A percentile compares a stretch with the other conserved stretches of the same genome.
Conservation (phyloP, 2,113 vertebrate species). For the Cricetomys ansorgei region DNA sequence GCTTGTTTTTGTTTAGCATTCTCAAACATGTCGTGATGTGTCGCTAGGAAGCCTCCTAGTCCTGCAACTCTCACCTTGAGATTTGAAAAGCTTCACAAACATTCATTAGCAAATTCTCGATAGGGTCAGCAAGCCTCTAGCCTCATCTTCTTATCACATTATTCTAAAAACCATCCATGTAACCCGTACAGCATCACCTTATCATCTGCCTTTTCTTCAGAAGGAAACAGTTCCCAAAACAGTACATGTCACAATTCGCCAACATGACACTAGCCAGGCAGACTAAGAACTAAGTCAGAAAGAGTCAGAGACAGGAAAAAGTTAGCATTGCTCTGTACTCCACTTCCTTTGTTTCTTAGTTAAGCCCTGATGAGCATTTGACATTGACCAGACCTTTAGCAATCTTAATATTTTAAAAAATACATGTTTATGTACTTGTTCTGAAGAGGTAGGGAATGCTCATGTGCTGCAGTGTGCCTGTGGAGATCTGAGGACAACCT, state of each 20-base stretch:
- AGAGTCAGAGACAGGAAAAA: neutral
- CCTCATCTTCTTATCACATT: neutral
- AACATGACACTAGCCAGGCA: neutral
- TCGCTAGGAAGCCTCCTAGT: neutral
- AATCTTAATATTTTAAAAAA: neutral
- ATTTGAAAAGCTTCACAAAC: slow-evolving; percentile 52
- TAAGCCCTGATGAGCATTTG: neutral
- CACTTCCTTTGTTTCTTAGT: neutral
- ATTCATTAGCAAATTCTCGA: slow-evolving; percentile 27
- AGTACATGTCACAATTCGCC: neutral
- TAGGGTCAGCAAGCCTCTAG: neutral
- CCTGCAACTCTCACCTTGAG: neutral
- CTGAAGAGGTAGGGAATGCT: no score
- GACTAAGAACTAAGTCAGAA: neutral
- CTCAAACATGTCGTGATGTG: neutral
- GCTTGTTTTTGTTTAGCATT: slow-evolving; percentile 19
- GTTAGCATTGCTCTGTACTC: neutral
- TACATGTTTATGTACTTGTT: neutral
- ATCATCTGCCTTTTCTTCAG: neutral
- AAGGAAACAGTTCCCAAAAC: neutral
- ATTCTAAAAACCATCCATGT: neutral
- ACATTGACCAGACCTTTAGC: neutral
- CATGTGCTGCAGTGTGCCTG: accelerated
- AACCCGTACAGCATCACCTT: neutral
- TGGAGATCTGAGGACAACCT: neutral